Evolutionary conservation across 2,113 vertebrate genomes (phyloP).

Genomic region (Malaclemys terrapin): DNA sequence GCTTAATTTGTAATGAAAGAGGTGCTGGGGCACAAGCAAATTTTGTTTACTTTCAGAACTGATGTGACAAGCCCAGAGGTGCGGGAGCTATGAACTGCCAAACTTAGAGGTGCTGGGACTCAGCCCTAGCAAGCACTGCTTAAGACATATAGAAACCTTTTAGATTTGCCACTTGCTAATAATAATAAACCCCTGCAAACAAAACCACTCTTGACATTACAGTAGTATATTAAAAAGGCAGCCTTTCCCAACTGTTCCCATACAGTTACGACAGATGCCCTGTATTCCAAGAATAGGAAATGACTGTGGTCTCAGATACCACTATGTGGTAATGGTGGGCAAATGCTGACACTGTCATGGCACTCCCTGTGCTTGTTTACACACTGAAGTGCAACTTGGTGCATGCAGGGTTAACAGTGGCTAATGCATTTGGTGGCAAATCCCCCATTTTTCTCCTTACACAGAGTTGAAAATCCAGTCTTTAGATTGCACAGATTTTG

Average conservation of each 20-base stretch:
- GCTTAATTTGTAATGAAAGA: too few species aligned
- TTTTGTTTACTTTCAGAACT: too few species aligned
- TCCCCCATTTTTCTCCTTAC: background rate
- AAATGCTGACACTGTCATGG: background rate
- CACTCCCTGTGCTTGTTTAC: accelerated
- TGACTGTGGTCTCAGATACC: background rate
- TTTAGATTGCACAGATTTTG: background rate
- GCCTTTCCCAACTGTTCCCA: background rate
- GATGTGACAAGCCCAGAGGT: too few species aligned
- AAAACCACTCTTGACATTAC: background rate
- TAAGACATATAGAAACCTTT: background rate
- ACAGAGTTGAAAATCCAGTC: background rate
- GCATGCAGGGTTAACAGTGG: accelerated
- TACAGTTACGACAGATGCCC: background rate
- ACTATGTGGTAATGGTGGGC: background rate
- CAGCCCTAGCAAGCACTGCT: too few species aligned
- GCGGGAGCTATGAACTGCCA: too few species aligned
- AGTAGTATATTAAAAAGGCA: background rate
- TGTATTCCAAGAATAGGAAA: background rate
- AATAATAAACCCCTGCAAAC: background rate
- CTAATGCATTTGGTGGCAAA: background rate
- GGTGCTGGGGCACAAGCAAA: too few species aligned
- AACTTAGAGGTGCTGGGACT: too few species aligned
- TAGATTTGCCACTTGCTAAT: background rate
- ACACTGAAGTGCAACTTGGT: background rate